A percentile compares a stretch with the other conserved stretches of the same genome.
Conservation (phyloP, 2,888 invertebrate species). For the Drosophila formosana region DNA sequence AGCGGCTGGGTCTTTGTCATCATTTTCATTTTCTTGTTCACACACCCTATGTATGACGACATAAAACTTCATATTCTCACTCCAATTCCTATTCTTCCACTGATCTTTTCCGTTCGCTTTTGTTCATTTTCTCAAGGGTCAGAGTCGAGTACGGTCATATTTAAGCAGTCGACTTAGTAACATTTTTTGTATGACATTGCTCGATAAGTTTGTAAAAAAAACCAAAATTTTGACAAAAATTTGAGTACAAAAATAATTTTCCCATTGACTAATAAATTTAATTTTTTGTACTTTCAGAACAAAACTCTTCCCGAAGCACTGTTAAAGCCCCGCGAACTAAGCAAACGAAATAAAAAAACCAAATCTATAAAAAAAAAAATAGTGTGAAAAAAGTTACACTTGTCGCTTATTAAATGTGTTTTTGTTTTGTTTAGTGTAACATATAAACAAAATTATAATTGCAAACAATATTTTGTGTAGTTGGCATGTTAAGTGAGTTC, state of each 20-base stretch:
- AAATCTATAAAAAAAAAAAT: background rate
- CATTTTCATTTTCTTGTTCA: conserved; percentile 19
- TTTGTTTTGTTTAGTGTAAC: conserved; percentile 9
- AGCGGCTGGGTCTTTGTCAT: conserved; percentile 34
- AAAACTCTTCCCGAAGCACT: conserved; percentile 32
- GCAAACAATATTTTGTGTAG: conserved; percentile 51
- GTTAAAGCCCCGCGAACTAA: conserved; percentile 21
- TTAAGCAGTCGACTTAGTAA: conserved; percentile 20
- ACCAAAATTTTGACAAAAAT: background rate
- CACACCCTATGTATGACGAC: conserved; percentile 26
- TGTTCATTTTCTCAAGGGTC: conserved; percentile 22
- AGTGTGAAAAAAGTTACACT: conserved; percentile 5
- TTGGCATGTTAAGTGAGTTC: conserved; percentile 85
- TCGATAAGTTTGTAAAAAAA: background rate
- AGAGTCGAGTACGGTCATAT: conserved; percentile 7
- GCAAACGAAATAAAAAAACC: background rate
- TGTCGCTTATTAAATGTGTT: conserved; percentile 18
- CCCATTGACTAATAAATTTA: background rate
- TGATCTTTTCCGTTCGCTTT: conserved; percentile 28
- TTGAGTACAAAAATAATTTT: background rate
- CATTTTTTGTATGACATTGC: conserved; percentile 8
- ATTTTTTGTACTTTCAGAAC: conserved; percentile 37
- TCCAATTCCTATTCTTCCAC: conserved; percentile 23
- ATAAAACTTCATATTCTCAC: conserved; percentile 35
- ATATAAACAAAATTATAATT: conserved; percentile 33